Evolutionary conservation across 2,113 vertebrate species (phyloP), one percentile per base, ranked within the genome.

Genomic region (Amblyopsis rosae): DNA sequence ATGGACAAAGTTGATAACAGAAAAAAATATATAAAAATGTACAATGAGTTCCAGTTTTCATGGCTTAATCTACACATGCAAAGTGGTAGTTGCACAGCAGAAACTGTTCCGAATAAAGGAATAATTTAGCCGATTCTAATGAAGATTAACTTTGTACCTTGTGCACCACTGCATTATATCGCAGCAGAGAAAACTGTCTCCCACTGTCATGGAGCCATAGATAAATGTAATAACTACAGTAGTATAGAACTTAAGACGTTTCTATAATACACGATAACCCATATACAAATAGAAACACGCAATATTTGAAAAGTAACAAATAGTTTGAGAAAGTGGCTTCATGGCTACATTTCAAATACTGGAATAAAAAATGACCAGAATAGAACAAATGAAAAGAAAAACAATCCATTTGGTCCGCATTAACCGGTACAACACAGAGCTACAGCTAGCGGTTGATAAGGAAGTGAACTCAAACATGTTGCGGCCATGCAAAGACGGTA

Each of bases 401-500:
- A 80, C 2, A 0, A 68, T 83, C 48, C 61, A 67, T 76, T 81
- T 70, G 55, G 46, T 73, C 50, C 59, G 67, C 58, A 75, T 53
- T 73, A 54, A 82, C 79, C 26, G 76, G 76, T 46, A 67, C 56
- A 78, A 63, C 66, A 68, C 61, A 58, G 15, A 71, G 81, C 65
- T 70, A 73, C 19, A 15, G 66, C 53, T 72, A 74, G 58, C 59
- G 49, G 71, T 77, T 73, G 9, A 82, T 26, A 82, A 77, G 76
- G 72, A 79, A 67, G 62, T 80, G 10, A 63, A 84, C 73, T 75
- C 75, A 85, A 84, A 90, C 74, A 75, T 51, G 70, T 79, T 67
- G 65, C 70, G 86, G 89, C 90, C 91, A 92, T 92, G 91, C 91
- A 91, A 61, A 87, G 72, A 89, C 46, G 73, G 80, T 67, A 86